Evolutionary conservation across 2,888 invertebrate species (phyloP), one percentile per base, ranked within the genome.

Genomic region (Epiblema foenella): DNA sequence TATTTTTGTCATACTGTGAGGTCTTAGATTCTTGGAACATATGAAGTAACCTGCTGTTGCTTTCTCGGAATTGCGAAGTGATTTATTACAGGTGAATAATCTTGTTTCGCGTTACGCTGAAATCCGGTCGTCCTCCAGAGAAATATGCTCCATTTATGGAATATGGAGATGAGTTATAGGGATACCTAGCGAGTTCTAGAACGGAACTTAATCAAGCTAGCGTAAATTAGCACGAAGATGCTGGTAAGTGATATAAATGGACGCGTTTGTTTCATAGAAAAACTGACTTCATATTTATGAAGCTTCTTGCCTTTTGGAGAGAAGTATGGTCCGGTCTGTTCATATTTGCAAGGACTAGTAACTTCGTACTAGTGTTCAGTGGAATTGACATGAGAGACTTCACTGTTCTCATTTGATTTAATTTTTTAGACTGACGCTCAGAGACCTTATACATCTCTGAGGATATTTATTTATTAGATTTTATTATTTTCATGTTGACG

Each of bases 81-180:
- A 91, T 91, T 91, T 89, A 89, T 84, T 82, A 85, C 89, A 89
- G 85, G 87, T 88, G 87, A 89, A 85, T 86, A 86, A 85, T 85
- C 84, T 79, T 81, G 86, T 84, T 82, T 88, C 85, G 84, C 81
- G 83, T 90, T 89, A 88, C 88, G 77, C 77, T 80, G 80, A 85
- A 88, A 87, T 89, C 88, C 86, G 86, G 85, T 83, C 77, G 76
- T 73, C 74, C 83, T 79, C 79, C 68, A 68, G 79, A 77, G 78
- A 80, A 77, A 79, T 79, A 77, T 79, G 79, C 77, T 79, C 76
- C 79, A 80, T 79, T 80, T 80, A 82, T 81, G 79, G 79, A 77
- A 78, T 77, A 77, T 76, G 73, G 78, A 78, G 77, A 80, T 85
- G 83, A 83, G 79, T 83, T 83, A 83, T 79, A 77, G 73, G 73